These are phyloP conservation scores for Romanogobio albipinnatus DNA, from an alignment of 2,113 vertebrate genomes.

Conservation along the genomic window DNA sequence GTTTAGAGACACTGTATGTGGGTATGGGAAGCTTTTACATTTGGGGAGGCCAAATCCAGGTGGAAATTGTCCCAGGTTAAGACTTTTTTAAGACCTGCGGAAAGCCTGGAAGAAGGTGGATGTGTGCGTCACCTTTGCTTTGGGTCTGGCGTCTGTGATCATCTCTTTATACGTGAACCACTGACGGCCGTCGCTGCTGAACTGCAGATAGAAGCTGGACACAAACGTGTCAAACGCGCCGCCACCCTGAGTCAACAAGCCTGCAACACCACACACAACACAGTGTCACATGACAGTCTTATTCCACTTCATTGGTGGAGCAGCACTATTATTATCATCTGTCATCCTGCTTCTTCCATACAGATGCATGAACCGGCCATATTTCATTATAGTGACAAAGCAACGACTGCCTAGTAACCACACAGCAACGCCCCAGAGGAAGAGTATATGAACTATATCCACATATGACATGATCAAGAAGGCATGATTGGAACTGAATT, in stretches of 20 bases:
- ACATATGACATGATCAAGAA: no score
- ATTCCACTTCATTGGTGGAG: background rate
- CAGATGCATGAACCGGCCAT: background rate
- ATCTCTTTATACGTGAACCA: slow-evolving; percentile 80
- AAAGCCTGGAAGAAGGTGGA: no score
- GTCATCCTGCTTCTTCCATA: background rate
- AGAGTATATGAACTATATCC: no score
- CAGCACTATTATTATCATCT: background rate
- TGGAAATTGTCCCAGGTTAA: no score
- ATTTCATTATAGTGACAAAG: background rate
- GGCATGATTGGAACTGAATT: no score
- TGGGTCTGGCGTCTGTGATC: slow-evolving; percentile 58
- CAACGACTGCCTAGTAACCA: no score
- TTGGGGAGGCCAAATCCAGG: no score
- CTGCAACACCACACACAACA: slow-evolving; percentile 59
- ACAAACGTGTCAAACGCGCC: slow-evolving; percentile 71
- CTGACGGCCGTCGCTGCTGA: slow-evolving; percentile 76
- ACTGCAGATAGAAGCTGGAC: slow-evolving; percentile 82
- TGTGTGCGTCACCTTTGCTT: slow-evolving; percentile 72
- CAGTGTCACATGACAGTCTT: background rate
- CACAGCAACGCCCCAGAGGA: no score
- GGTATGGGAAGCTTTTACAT: no score
- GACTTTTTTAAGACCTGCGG: no score
- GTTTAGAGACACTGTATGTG: no score
- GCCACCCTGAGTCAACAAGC: slow-evolving; percentile 80